Evolutionary conservation across 2,113 vertebrate genomes (phyloP).

Genomic region (Laticauda laticaudata): DNA sequence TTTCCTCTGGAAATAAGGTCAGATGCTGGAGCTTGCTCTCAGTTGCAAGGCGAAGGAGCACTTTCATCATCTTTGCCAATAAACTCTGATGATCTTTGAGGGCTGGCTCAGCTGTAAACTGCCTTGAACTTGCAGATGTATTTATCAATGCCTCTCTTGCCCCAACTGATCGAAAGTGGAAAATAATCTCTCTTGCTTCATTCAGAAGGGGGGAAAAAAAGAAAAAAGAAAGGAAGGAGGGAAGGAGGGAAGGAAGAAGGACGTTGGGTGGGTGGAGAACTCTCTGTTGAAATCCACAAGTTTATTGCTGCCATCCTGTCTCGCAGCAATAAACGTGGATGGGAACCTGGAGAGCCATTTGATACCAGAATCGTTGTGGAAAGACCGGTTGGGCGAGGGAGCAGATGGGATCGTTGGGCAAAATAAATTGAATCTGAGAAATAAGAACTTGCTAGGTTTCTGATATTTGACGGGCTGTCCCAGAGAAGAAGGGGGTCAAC

Average conservation of each 20-base stretch:
- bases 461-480: no score
- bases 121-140: neutral
- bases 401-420: neutral
- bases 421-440: neutral
- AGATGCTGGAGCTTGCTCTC: neutral
- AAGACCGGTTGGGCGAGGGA: neutral
- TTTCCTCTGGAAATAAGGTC: accelerated
- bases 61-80: constrained; percentile 13
- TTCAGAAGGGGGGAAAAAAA: neutral
- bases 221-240: neutral
- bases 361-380: neutral
- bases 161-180: neutral
- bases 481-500: no score
- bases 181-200: neutral
- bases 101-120: neutral
- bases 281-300: neutral
- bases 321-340: neutral
- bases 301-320: neutral
- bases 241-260: neutral
- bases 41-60: accelerated
- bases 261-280: neutral
- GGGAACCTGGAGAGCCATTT: neutral
- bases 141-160: neutral
- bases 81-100: accelerated
- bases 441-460: neutral